Base-by-base conservation (phyloP, 2,888 invertebrate genomes). In the Archips xylosteana region DNA sequence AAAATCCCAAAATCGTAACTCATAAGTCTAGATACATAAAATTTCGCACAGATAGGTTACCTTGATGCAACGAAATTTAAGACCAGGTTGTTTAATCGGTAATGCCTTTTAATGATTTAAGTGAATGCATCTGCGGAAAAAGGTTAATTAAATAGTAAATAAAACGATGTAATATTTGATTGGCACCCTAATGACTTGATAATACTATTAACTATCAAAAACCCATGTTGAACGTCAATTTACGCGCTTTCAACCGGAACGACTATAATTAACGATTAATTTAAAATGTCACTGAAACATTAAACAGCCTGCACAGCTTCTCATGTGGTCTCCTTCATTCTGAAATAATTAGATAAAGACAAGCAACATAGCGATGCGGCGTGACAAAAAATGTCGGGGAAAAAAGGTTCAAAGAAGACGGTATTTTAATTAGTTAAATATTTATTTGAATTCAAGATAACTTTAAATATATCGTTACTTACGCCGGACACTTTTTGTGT, bases 261-360 rank as follows among this genome's bases (percentile, higher is more conserved):
- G 82, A 76, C 80, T 78, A 83, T 85, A 84, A 86, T 85, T 85
- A 84, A 83, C 81, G 65, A 80, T 77, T 78, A 75, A 78, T 79
- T 76, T 76, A 78, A 78, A 81, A 82, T 54, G 54, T 54, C 54
- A 54, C 54, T 77, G 78, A 79, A 79, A 81, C 81, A 80, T 78
- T 81, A 82, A 81, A 83, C 76, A 73, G 77, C 45, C 65, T 62
- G 61, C 59, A 23, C 6, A 6, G 9, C 54, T n/a, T 54, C 8
- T 54, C 54, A 5, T 54, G 57, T 57, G 32, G 10, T 57, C 57
- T 57, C 12, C 9, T 4, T 57, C 57, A 12, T 32, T 57, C 10
- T 12, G 2, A 5, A 3, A 2, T 32, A 32, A 32, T 57, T 32
- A 57, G 32, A 57, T n/a, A 54, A 49, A 49, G 49, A 45, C 45